Evolutionary conservation across 2,888 invertebrate genomes (phyloP).

Genomic region (Ichneumoninae sp.): DNA sequence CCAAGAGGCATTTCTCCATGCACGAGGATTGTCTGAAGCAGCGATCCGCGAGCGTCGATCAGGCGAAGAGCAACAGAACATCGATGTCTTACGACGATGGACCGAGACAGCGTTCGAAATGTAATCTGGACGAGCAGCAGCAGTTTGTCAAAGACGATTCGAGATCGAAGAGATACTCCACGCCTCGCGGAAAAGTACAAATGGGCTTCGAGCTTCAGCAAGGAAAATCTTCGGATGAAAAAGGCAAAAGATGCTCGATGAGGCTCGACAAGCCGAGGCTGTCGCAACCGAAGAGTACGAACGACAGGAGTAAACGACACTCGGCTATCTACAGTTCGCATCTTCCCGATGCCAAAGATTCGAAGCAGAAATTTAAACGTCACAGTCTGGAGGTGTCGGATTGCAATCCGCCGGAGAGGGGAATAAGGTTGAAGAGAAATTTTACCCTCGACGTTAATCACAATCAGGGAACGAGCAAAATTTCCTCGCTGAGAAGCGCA

Average conservation of each 20-base stretch:
- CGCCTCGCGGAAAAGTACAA: slow-evolving; percentile 69
- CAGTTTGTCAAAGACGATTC: slow-evolving; percentile 67
- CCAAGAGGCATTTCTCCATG: slow-evolving; percentile 73
- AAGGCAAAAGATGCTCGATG: slow-evolving; percentile 74
- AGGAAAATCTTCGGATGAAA: slow-evolving; percentile 71
- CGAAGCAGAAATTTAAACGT: slow-evolving; percentile 77
- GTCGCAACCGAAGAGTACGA: slow-evolving; percentile 71
- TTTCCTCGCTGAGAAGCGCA: slow-evolving; percentile 80
- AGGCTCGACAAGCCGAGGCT: slow-evolving; percentile 73
- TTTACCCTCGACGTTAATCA: slow-evolving; percentile 81
- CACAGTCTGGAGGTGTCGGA: slow-evolving; percentile 80
- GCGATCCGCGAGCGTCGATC: slow-evolving; percentile 70
- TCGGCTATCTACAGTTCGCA: slow-evolving; percentile 76
- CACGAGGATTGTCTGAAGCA: slow-evolving; percentile 78
- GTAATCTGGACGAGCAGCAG: slow-evolving; percentile 69
- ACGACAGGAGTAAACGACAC: slow-evolving; percentile 79
- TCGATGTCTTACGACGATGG: slow-evolving; percentile 79
- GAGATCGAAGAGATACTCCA: slow-evolving; percentile 71
- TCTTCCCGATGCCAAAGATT: slow-evolving; percentile 76
- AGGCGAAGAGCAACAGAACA: slow-evolving; percentile 68
- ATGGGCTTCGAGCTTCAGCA: slow-evolving; percentile 68
- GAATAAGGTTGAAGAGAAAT: slow-evolving; percentile 69
- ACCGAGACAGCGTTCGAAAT: slow-evolving; percentile 68
- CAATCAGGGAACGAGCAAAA: slow-evolving; percentile 82
- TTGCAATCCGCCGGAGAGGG: slow-evolving; percentile 71